These are phyloP conservation scores for Conus ventricosus DNA, from an alignment of 1,140 invertebrate genomes.

Conservation along the genomic window DNA sequence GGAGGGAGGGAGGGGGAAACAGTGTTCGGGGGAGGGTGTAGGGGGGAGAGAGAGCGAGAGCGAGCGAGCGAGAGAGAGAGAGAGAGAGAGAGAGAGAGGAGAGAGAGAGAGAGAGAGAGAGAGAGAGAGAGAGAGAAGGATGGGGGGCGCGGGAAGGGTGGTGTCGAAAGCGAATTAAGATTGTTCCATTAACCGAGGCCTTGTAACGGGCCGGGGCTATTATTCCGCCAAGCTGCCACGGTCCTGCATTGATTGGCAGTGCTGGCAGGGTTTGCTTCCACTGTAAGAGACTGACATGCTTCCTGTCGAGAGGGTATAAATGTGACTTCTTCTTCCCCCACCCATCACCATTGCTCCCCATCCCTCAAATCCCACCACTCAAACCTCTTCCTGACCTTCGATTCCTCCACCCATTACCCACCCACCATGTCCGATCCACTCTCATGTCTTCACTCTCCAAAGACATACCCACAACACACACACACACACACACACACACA, in stretches of 20 bases:
- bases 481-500: too few relatives aligned
- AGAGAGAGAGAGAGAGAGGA: not conserved
- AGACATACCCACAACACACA: too few relatives aligned
- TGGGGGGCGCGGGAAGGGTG: too few relatives aligned
- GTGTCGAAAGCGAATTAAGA: not conserved
- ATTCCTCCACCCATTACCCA: too few relatives aligned
- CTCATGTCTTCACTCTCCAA: too few relatives aligned
- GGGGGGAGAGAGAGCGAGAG: not conserved
- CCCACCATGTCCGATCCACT: too few relatives aligned
- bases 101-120: not conserved
- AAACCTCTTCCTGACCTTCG: too few relatives aligned
- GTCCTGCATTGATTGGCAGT: not conserved
- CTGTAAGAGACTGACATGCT: not conserved
- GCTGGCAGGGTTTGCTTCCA: not conserved
- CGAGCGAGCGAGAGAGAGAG: not conserved
- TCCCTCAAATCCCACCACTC: too few relatives aligned
- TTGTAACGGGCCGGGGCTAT: conserved; percentile 2
- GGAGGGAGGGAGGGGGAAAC: too few relatives aligned
- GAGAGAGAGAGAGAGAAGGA: not conserved
- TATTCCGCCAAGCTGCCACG: not conserved
- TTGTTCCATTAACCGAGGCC: not conserved
- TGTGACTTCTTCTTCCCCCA: not conserved
- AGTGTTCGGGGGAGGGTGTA: too few relatives aligned
- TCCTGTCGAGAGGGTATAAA: not conserved
- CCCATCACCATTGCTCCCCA: not conserved